phyloP scores from a whole-genome alignment of 1,140 invertebrate species.

The Drosophila watanabei region DNA sequence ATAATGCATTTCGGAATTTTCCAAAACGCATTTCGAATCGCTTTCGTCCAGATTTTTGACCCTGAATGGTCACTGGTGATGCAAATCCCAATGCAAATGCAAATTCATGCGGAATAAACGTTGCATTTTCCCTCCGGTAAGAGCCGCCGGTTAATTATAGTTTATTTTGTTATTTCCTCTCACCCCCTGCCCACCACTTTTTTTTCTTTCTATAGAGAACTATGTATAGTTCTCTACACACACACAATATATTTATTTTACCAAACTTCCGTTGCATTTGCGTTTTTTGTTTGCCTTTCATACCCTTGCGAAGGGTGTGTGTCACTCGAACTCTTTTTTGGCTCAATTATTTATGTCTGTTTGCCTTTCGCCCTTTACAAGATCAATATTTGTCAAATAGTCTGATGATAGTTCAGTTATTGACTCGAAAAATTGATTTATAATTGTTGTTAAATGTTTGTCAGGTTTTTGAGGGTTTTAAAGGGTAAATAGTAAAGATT shows the following conservation, averaged over 20 bases:
- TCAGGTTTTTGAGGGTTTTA: background rate
- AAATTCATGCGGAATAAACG: slow-evolving; percentile 79
- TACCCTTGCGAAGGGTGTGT: slow-evolving; percentile 22
- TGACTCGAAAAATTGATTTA: slow-evolving; percentile 32
- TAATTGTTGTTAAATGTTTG: slow-evolving; percentile 6
- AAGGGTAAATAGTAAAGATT: background rate
- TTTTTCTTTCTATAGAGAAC: slow-evolving; percentile 1
- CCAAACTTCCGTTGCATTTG: slow-evolving; percentile 58
- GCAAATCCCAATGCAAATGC: slow-evolving; percentile 66
- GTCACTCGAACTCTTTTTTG: slow-evolving; percentile 21
- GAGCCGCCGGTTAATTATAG: slow-evolving; percentile 67
- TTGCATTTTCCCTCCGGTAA: slow-evolving; percentile 14
- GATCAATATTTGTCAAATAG: slow-evolving; percentile 28
- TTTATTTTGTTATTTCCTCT: slow-evolving; percentile 56
- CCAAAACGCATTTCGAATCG: slow-evolving; percentile 59
- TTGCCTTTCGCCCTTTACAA: slow-evolving; percentile 10
- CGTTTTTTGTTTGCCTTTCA: slow-evolving; percentile 29
- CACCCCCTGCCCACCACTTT: slow-evolving; percentile 21
- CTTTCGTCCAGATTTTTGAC: slow-evolving; percentile 47
- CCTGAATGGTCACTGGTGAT: slow-evolving; percentile 35
- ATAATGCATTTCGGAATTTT: slow-evolving; percentile 4
- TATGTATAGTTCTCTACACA: slow-evolving; percentile 27
- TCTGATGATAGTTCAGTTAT: slow-evolving; percentile 13
- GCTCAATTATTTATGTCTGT: slow-evolving; percentile 13
- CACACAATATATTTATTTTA: slow-evolving; percentile 43